Conservation (phyloP, 2,113 vertebrate genomes). For the Serilophus lunatus region DNA sequence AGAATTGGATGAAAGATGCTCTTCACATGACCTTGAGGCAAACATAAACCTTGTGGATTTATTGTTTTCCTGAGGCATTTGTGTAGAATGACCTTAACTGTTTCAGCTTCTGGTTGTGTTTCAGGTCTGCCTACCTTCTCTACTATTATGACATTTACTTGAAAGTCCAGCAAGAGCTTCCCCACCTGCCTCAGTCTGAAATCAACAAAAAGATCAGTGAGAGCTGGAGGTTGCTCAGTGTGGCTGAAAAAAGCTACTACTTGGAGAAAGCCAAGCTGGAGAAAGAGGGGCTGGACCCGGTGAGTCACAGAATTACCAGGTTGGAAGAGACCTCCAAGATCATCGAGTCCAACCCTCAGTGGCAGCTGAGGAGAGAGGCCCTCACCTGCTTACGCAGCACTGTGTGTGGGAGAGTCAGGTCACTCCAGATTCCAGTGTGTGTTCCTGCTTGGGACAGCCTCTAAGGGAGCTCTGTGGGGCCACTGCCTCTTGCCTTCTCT, state of each 20-base stretch:
- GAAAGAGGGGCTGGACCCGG: conserved; percentile 88
- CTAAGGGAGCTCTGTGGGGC: neutral
- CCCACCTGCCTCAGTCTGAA: conserved; percentile 92
- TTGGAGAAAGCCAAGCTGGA: conserved; percentile 92
- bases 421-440: neutral
- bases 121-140: conserved; percentile 92
- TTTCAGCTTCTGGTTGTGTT: conserved; percentile 1
- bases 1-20: neutral
- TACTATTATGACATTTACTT: conserved; percentile 98
- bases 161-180: conserved; percentile 90
- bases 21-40: neutral
- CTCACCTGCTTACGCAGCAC: neutral
- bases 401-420: neutral
- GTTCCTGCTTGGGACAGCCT: neutral
- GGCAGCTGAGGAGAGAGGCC: neutral
- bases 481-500: neutral
- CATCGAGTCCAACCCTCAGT: too few relatives aligned
- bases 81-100: neutral
- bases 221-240: conserved; percentile 93
- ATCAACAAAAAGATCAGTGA: conserved; percentile 99
- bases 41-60: neutral
- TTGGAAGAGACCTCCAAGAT: too few relatives aligned
- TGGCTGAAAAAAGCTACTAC: conserved; percentile 94
- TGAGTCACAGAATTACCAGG: conserved; percentile 75
- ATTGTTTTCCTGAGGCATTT: neutral